Base-by-base conservation (phyloP, 2,888 invertebrate genomes). In the Thera britannica region DNA sequence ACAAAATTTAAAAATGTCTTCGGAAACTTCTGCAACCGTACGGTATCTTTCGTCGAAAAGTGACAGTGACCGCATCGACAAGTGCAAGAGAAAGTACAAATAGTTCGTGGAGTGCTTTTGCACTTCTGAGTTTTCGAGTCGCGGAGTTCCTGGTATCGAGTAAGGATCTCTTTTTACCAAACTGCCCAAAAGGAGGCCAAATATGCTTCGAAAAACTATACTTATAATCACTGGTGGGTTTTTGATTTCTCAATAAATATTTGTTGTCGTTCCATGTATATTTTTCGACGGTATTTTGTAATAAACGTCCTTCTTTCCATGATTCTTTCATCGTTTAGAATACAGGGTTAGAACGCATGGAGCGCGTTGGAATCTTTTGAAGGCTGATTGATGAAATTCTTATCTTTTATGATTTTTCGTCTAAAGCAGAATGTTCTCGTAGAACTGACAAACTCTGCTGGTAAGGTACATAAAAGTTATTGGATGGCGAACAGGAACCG, bases 41-140 rank as follows among this genome's bases (percentile, higher is more conserved):
- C 9, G 44, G 9, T 7, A 7, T 49, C 12, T 49, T 11, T 35
- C n/a, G 60, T 73, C 76, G 72, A 78, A 80, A 80, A 81, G 81
- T 81, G 82, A 81, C 84, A 83, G 81, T 84, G 83, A 77, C 83
- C 79, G 82, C 79, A 73, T 76, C 81, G 79, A 82, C 80, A 83
- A 81, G 80, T 85, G 80, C 81, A 80, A 66, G 68, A 75, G 74
- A 75, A 75, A 75, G 72, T 72, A 65, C 74, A 75, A 75, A 71
- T 72, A 65, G 35, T 38, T 51, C n/a, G 36, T 51, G 6, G 41
- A 58, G 46, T 63, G 67, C 60, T 70, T 38, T 56, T 34, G 58
- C 58, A 34, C 23, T n/a, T 7, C 34, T 41, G 12, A 48, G 23
- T 56, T 3, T 34, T 52, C n/a, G 34, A 49, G n/a, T 1, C 34